phyloP scores from a whole-genome alignment of 2,113 vertebrate genomes.

The Tragelaphus buxtoni region DNA sequence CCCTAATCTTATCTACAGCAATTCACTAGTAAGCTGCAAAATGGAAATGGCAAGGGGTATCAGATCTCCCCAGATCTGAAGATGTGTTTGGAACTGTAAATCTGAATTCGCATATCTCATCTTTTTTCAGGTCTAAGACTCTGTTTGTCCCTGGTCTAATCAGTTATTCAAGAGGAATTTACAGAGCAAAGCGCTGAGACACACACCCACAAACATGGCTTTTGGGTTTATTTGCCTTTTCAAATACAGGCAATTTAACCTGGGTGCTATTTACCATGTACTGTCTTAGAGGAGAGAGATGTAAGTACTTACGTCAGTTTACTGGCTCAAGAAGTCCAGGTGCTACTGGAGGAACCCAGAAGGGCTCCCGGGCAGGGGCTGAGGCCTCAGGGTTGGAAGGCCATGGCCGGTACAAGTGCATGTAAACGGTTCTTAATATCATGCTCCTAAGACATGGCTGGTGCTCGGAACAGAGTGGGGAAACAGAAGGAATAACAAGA shows the following conservation, averaged over 20 bases:
- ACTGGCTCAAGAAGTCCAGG: neutral
- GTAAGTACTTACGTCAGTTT: neutral
- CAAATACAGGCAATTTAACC: slow-evolving; percentile 22
- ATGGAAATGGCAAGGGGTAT: neutral
- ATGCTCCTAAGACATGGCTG: neutral
- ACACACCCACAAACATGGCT: neutral
- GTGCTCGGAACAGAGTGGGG: neutral
- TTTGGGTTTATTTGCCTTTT: slow-evolving; percentile 51
- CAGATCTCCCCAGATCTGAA: neutral
- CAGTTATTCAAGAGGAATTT: slow-evolving; percentile 42
- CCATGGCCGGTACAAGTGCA: neutral
- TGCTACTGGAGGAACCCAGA: neutral
- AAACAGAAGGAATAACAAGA: neutral
- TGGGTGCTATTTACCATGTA: neutral
- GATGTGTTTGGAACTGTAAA: neutral
- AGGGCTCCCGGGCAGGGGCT: neutral
- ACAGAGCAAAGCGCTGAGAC: neutral
- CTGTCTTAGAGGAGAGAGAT: slow-evolving; percentile 17
- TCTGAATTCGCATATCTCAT: neutral
- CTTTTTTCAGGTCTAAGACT: neutral
- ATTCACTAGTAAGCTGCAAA: neutral
- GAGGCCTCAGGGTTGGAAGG: neutral
- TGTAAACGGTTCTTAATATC: neutral
- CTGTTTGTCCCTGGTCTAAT: neutral
- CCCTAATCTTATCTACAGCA: neutral